Evolutionary conservation across 1,140 invertebrate genomes (phyloP).

Genomic region (Gonatopus flavifemur): DNA sequence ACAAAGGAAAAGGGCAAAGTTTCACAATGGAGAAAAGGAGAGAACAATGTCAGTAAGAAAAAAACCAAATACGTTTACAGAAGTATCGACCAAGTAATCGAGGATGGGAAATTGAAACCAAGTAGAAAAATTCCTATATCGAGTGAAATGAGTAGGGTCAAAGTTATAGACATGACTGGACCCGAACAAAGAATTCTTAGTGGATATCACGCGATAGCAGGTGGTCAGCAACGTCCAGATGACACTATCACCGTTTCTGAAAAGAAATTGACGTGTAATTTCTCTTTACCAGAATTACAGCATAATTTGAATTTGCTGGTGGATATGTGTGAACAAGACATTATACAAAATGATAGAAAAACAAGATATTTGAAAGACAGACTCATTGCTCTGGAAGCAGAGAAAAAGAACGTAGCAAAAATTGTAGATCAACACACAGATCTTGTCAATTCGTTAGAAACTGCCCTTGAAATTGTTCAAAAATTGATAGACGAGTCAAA

Average conservation of each 20-base stretch:
- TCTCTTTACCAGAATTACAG: slow-evolving; percentile 82
- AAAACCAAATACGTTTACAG: slow-evolving; percentile 82
- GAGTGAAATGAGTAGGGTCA: slow-evolving; percentile 77
- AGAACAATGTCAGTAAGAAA: slow-evolving; percentile 61
- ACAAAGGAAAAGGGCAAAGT: slow-evolving; percentile 64
- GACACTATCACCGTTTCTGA: slow-evolving; percentile 56
- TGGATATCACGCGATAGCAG: slow-evolving; percentile 87
- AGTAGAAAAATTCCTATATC: slow-evolving; percentile 53
- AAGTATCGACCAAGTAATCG: slow-evolving; percentile 90
- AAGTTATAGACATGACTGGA: slow-evolving; percentile 99
- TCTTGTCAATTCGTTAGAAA: slow-evolving; percentile 73
- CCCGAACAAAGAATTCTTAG: slow-evolving; percentile 90
- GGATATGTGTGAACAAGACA: slow-evolving; percentile 93
- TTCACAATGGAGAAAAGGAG: slow-evolving; percentile 66
- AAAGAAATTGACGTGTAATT: slow-evolving; percentile 64
- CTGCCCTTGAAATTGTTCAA: slow-evolving; percentile 71
- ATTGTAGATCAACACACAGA: slow-evolving; percentile 74
- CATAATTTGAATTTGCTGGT: slow-evolving; percentile 92
- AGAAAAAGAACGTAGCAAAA: slow-evolving; percentile 72
- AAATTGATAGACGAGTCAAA: slow-evolving; percentile 63
- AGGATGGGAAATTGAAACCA: slow-evolving; percentile 74
- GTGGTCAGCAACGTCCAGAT: slow-evolving; percentile 64
- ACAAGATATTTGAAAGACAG: slow-evolving; percentile 76
- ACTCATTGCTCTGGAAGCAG: slow-evolving; percentile 76
- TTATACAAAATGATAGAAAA: slow-evolving; percentile 84